A percentile compares a stretch with the other conserved stretches of the same genome.
Evolutionary conservation across 2,888 invertebrate species (phyloP).

Genomic region (Calameuta filiformis): DNA sequence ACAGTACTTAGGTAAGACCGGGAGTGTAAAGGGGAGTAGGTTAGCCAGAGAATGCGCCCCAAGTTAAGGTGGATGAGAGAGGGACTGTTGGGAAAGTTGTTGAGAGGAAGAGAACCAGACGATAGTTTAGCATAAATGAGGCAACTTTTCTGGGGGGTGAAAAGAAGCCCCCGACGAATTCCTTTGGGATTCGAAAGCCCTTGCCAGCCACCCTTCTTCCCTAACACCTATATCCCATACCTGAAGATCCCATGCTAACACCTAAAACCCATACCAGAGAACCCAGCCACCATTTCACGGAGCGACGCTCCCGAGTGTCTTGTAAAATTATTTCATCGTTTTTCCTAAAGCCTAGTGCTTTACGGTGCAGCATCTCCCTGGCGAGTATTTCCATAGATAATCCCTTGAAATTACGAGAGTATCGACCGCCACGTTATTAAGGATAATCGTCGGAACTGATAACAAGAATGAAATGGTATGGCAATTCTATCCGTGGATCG

Average conservation of each 20-base stretch:
- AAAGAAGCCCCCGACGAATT: conserved; percentile 29
- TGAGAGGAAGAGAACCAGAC: conserved; percentile 12
- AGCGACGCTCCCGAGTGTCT: conserved; percentile 40
- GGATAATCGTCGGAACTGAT: background rate
- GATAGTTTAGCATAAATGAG: conserved; percentile 55
- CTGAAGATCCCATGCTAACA: background rate
- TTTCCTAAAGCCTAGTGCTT: background rate
- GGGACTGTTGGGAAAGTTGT: background rate
- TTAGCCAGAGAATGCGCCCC: background rate
- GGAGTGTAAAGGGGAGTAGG: background rate
- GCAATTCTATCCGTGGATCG: background rate
- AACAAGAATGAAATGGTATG: background rate
- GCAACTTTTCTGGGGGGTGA: conserved; percentile 46
- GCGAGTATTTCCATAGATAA: background rate
- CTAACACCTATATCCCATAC: background rate
- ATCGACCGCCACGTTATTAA: background rate
- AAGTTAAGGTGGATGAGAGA: background rate
- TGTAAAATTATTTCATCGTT: conserved; percentile 39
- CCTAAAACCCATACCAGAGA: background rate
- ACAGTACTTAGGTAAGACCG: background rate
- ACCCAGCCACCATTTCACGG: conserved; percentile 31
- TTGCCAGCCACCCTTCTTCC: background rate
- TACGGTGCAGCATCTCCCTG: background rate
- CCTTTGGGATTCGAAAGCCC: conserved; percentile 28
- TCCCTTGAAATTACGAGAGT: background rate